Percentiles rank a stretch among this genome's conserved stretches.
Evolutionary conservation across 2,797 vertebrate species (phyloP).

Genomic region (Enteromius mattozi): DNA sequence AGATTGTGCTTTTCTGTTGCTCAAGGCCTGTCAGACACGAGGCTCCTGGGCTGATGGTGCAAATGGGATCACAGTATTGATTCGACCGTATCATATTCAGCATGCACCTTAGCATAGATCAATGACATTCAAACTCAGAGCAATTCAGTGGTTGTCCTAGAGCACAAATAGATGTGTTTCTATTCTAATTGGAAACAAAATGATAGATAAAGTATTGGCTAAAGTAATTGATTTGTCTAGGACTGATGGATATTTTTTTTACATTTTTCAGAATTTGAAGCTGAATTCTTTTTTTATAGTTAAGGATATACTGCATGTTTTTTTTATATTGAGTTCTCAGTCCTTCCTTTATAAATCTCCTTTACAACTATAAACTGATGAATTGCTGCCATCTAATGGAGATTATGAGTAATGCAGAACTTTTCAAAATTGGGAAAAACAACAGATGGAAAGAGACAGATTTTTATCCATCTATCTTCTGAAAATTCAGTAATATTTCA

Average conservation of each 20-base stretch:
- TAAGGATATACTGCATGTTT: not conserved
- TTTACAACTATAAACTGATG: not conserved
- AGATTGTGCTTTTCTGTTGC: constrained; percentile 27
- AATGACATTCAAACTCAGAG: constrained; percentile 65
- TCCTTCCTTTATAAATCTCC: not conserved
- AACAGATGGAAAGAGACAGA: not conserved
- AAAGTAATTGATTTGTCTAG: not conserved
- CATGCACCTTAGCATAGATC: constrained; percentile 62
- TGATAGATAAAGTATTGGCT: not conserved
- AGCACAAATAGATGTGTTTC: constrained; percentile 64
- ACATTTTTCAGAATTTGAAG: not conserved
- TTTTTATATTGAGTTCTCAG: not conserved
- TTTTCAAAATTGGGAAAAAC: not conserved
- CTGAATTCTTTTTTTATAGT: not conserved
- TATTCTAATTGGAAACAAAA: constrained; percentile 3
- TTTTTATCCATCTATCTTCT: not conserved
- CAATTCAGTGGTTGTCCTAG: constrained; percentile 54
- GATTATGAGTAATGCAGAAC: constrained; percentile 3
- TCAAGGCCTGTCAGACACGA: constrained; percentile 28
- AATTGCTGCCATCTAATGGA: constrained; percentile 51
- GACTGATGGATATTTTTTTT: not conserved
- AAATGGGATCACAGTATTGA: constrained; percentile 59
- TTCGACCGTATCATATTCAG: constrained; percentile 53
- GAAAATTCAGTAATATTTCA: not conserved
- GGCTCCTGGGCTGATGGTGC: constrained; percentile 17